Percentiles rank a stretch among this genome's conserved stretches.
phyloP scores from a whole-genome alignment of 2,797 vertebrate species.

The Xyrichtys novacula region DNA sequence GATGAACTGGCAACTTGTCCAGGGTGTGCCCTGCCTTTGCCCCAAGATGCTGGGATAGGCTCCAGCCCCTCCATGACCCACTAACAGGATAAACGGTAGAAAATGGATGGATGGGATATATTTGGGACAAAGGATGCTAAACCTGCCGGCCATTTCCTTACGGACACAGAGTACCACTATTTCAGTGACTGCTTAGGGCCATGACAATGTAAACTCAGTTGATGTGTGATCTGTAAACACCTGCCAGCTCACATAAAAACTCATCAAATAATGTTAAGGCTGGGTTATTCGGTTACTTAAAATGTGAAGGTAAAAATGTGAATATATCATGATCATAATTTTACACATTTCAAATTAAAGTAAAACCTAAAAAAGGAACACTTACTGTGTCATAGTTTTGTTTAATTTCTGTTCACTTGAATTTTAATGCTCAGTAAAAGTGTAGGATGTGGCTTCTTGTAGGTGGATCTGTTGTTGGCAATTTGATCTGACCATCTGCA shows the following conservation, averaged over 20 bases:
- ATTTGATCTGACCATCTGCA: constrained; percentile 13
- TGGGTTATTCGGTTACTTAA: not conserved
- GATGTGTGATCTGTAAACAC: constrained; percentile 48
- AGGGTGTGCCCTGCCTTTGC: too few species aligned
- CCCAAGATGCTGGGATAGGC: too few species aligned
- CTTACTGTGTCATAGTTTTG: not conserved
- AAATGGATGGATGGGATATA: too few species aligned
- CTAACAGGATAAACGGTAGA: too few species aligned
- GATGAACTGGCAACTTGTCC: too few species aligned
- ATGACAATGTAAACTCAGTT: constrained; percentile 13
- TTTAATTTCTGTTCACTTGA: not conserved
- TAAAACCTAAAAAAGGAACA: not conserved
- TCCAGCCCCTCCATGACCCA: too few species aligned
- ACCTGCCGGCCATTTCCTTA: not conserved
- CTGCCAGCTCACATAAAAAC: not conserved
- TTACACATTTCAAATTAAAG: not conserved
- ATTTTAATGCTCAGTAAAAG: not conserved
- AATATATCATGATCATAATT: not conserved
- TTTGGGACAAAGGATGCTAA: constrained; percentile 19
- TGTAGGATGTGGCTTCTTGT: not conserved
- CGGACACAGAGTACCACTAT: constrained; percentile 15
- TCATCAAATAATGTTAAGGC: constrained; percentile 2
- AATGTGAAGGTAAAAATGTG: not conserved
- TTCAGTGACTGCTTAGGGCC: constrained; percentile 12
- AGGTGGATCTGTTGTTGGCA: not conserved